phyloP scores from a whole-genome alignment of 1,140 invertebrate species.

The Drosophila equinoxialis region DNA sequence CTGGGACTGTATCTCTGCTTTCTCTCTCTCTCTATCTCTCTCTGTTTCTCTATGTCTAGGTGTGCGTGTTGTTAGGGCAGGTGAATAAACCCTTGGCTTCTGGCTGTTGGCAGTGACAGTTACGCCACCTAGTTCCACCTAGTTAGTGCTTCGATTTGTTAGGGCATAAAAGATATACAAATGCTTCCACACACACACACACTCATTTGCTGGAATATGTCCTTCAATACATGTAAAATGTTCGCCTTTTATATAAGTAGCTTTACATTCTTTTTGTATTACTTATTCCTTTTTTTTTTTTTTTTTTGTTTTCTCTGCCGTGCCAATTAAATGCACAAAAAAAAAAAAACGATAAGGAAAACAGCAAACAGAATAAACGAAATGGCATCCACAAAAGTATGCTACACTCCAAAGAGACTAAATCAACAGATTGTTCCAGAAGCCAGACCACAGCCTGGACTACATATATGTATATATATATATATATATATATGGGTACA shows the following conservation, averaged over 20 bases:
- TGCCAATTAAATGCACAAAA: slow-evolving; percentile 13
- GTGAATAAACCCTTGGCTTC: slow-evolving; percentile 59
- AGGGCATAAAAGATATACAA: slow-evolving; percentile 37
- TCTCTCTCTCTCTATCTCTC: not conserved
- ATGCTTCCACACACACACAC: not conserved
- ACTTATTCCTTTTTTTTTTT: not conserved
- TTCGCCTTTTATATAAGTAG: not conserved
- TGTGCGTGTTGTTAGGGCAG: slow-evolving; percentile 41
- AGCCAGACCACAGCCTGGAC: not conserved
- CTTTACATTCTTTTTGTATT: not conserved
- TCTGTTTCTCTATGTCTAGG: not conserved
- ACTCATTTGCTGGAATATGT: not conserved
- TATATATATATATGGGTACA: not conserved
- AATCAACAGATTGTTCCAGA: slow-evolving; percentile 51
- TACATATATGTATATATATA: not conserved
- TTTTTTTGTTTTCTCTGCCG: not conserved
- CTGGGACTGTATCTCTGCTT: not conserved
- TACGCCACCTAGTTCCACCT: slow-evolving; percentile 28
- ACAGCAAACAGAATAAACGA: not conserved
- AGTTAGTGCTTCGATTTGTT: slow-evolving; percentile 44
- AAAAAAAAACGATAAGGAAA: not conserved
- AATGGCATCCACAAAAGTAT: not conserved
- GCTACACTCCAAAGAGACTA: slow-evolving; percentile 37
- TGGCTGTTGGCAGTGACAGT: slow-evolving; percentile 52
- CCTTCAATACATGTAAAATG: not conserved